Evolutionary conservation across 1,140 invertebrate species (phyloP), one percentile per base, ranked within the genome.

Genomic region (Lordiphosa clarofinis): DNA sequence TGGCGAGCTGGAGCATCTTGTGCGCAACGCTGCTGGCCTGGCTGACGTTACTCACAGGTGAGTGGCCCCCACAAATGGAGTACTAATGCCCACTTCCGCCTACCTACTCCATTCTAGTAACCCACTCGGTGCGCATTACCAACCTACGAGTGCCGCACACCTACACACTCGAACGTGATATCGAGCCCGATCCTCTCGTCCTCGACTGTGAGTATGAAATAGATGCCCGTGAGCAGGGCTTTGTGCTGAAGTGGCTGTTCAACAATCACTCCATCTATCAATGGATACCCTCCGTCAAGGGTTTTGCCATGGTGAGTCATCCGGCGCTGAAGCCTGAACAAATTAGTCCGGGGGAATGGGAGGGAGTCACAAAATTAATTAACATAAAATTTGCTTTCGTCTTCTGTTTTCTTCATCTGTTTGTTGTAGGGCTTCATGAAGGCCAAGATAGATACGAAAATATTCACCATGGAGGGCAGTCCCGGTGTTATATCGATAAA

Each of bases 241-340:
- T 89, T 67, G 88, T 89, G 3, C 69, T 89, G 36, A 89, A 89
- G 65, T 89, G 88, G 88, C 62, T 88, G 47, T 87, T 89, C 42
- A 89, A 89, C 56, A 87, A 87, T 64, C 73, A 88, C 49, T 87
- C 79, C 58, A 89, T 89, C 69, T 89, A 89, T 61, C 88, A 89
- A 52, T 89, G 88, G 88, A 89, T 89, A 75, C 88, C 88, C 50
- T 75, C 75, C 47, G 81, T 87, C 38, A 88, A 89, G 56, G 84
- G 84, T 46, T 89, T 88, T 64, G 78, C 88, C 56, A 88, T 89
- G 86, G 88, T 89, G 81, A 88, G 74, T 78, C 78, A 79, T 43
- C 8, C 13, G 13, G 8, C 9, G 33, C 33, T 4, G 6, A 7
- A 10, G 4, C 9, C 24, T 10, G 33, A 39, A 13, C 28, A 13